Conservation (phyloP, 2,797 vertebrate species). For the Champsocephalus esox region DNA sequence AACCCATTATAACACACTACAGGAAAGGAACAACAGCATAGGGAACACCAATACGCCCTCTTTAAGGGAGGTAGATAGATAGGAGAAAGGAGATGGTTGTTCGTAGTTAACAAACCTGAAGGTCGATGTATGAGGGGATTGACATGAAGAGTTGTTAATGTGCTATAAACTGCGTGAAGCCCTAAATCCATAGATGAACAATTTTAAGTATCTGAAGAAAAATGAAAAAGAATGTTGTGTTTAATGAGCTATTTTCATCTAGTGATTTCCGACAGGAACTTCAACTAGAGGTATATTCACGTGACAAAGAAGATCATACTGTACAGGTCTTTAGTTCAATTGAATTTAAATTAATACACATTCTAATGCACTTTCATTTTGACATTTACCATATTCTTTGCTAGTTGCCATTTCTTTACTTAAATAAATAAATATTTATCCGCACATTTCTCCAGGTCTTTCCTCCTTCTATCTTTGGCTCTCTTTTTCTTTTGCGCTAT, state of each 20-base stretch:
- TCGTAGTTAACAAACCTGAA: constrained; percentile 1
- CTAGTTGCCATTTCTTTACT: background rate
- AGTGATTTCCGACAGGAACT: background rate
- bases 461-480: background rate
- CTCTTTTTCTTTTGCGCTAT: background rate
- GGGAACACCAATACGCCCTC: no score
- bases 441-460: background rate
- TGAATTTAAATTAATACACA: background rate
- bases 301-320: background rate
- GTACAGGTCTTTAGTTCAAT: background rate
- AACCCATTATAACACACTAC: no score
- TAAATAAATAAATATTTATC: background rate
- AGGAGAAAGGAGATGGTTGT: no score
- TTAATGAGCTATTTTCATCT: background rate
- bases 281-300: background rate
- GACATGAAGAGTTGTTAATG: background rate
- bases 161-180: background rate
- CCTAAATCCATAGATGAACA: background rate
- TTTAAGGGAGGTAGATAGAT: no score
- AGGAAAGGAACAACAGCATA: no score
- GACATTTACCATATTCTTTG: background rate
- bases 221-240: background rate
- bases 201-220: background rate
- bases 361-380: background rate
- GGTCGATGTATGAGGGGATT: background rate